A percentile compares a stretch with the other conserved stretches of the same genome.
phyloP scores from a whole-genome alignment of 2,113 vertebrate species.

The Elaphurus davidianus region DNA sequence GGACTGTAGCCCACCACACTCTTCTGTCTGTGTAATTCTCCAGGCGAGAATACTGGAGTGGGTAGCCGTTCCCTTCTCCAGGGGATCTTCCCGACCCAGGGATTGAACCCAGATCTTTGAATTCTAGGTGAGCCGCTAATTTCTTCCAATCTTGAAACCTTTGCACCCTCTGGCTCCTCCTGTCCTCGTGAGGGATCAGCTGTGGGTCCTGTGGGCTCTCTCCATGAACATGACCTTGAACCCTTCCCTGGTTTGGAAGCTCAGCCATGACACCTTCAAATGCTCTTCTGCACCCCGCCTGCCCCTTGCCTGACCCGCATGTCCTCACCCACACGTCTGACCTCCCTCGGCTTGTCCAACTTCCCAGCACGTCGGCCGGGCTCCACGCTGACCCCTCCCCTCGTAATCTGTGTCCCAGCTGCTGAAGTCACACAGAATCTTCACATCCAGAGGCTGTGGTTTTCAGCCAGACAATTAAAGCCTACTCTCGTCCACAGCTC shows the following conservation, averaged over 20 bases:
- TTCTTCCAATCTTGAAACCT: neutral
- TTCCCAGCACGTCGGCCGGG: accelerated
- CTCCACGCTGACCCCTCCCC: accelerated
- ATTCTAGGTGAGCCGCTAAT: neutral
- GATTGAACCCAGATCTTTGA: neutral
- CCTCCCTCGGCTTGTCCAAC: neutral
- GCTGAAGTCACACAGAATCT: neutral
- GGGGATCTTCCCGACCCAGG: neutral
- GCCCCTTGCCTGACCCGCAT: accelerated
- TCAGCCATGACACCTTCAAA: accelerated
- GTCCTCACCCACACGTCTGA: neutral
- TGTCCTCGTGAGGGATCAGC: accelerated
- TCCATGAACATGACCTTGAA: accelerated
- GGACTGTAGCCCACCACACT: neutral
- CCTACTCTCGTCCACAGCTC: accelerated
- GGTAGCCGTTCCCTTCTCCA: neutral
- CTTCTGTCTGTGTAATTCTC: neutral
- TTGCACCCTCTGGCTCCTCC: neutral
- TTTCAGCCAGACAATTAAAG: neutral
- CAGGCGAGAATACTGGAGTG: neutral
- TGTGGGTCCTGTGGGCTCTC: too few species aligned
- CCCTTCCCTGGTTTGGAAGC: neutral
- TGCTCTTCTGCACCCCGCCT: too few species aligned
- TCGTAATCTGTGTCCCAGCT: accelerated
- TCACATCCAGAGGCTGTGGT: neutral